Evolutionary conservation across 2,797 vertebrate species (phyloP).

Genomic region (Silurus aristotelis): DNA sequence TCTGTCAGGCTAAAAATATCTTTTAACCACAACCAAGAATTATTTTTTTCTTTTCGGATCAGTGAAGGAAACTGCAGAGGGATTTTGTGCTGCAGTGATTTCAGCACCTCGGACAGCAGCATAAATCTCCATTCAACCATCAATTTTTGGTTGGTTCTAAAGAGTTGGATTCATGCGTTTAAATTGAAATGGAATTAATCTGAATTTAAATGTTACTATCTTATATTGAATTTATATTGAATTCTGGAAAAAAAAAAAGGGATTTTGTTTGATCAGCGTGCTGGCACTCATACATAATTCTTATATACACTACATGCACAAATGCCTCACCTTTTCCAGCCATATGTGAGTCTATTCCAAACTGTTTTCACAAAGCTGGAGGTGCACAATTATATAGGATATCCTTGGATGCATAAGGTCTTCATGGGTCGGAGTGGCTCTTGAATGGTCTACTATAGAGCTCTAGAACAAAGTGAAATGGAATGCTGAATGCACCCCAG

Average conservation of each 20-base stretch:
- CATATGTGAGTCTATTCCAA: too few species aligned
- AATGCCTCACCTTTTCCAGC: too few species aligned
- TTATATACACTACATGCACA: too few species aligned
- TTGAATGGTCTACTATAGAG: too few species aligned
- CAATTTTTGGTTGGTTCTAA: neutral
- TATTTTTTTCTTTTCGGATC: neutral
- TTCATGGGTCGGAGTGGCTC: too few species aligned
- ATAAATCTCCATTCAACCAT: neutral
- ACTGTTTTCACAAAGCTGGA: too few species aligned
- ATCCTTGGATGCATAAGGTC: too few species aligned
- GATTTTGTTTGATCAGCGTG: too few species aligned
- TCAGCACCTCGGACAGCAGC: constrained; percentile 21
- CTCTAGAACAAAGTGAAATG: too few species aligned
- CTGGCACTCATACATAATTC: too few species aligned
- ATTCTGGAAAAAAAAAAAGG: neutral
- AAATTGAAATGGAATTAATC: neutral
- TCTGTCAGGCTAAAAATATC: neutral
- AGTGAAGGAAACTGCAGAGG: neutral
- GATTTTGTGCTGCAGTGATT: constrained; percentile 23
- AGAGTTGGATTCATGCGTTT: neutral
- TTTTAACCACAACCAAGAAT: neutral
- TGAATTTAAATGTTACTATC: neutral
- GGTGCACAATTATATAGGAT: too few species aligned
- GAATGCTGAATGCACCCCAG: too few species aligned
- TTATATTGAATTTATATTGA: neutral